These are phyloP conservation scores for Campylorhamphus procurvoides DNA, from an alignment of 2,113 vertebrate genomes.

Conservation along the genomic window DNA sequence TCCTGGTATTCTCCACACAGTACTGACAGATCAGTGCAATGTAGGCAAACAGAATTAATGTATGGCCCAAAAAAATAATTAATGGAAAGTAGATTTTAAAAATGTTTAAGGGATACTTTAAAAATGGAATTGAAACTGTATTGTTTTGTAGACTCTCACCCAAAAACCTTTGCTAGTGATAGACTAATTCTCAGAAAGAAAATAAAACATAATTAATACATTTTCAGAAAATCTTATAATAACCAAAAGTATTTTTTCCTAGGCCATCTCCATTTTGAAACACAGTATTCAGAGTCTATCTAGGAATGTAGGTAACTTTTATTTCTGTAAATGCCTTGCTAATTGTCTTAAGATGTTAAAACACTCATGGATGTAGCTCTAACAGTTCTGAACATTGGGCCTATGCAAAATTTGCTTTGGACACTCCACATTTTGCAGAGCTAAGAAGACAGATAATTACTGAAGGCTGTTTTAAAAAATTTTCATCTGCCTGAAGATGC, in stretches of 20 bases:
- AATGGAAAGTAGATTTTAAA: not conserved
- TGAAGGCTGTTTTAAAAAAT: not conserved
- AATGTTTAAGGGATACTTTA: not conserved
- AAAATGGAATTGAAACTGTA: not conserved
- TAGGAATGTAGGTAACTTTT: not conserved
- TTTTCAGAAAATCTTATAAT: not conserved
- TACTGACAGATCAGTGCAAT: not conserved
- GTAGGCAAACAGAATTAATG: not conserved
- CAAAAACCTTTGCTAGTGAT: not conserved
- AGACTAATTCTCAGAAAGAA: not conserved
- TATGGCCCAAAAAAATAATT: not conserved
- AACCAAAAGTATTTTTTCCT: not conserved
- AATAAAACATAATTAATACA: not conserved
- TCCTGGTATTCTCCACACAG: not conserved
- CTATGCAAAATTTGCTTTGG: not conserved
- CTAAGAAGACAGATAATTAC: not conserved
- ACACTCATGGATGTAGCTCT: rapidly evolving
- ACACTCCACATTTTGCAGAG: not conserved
- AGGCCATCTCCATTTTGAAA: not conserved
- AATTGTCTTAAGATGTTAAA: not conserved
- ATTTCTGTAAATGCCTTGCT: not conserved
- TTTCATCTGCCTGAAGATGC: not conserved
- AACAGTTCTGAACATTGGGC: not conserved
- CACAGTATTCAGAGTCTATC: not conserved
- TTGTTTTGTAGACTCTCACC: not conserved